A percentile compares a stretch with the other conserved stretches of the same genome.
Conservation (phyloP, 2,888 invertebrate genomes). For the Drymonia ruficornis region DNA sequence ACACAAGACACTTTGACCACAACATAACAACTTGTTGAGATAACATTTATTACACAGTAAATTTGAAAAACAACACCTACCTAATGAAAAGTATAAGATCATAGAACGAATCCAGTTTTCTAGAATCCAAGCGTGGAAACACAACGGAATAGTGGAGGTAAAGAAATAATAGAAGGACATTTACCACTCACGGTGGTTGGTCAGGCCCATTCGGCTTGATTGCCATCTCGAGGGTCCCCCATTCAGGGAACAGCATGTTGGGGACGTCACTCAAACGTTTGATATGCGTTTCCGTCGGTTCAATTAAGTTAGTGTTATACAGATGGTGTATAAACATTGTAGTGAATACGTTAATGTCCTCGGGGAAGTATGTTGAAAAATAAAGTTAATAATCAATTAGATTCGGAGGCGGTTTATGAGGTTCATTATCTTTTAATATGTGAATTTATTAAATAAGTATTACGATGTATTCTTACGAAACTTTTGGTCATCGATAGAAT, state of each 20-base stretch:
- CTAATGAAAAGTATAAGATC: constrained; percentile 23
- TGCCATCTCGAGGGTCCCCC: constrained; percentile 37
- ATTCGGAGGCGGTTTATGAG: too few species aligned
- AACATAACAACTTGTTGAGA: too few species aligned
- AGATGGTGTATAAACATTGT: constrained; percentile 9
- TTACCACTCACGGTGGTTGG: constrained; percentile 31
- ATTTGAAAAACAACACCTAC: background rate
- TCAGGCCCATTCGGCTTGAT: constrained; percentile 37
- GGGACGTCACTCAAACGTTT: constrained; percentile 42
- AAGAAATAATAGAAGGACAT: constrained; percentile 41
- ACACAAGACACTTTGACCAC: too few species aligned
- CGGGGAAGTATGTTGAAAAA: too few species aligned
- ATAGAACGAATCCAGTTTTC: constrained; percentile 27
- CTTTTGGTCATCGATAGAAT: too few species aligned
- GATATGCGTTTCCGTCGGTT: constrained; percentile 34
- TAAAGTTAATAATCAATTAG: too few species aligned
- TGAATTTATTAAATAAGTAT: too few species aligned
- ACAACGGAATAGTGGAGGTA: constrained; percentile 32
- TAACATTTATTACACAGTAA: background rate
- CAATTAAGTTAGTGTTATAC: constrained; percentile 32
- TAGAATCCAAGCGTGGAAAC: constrained; percentile 16
- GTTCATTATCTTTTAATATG: too few species aligned
- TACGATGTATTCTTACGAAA: too few species aligned
- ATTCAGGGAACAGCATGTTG: constrained; percentile 36
- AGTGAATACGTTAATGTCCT: constrained; percentile 8